Conservation (phyloP, 2,888 invertebrate species). For the Petrolisthes manimaculis region DNA sequence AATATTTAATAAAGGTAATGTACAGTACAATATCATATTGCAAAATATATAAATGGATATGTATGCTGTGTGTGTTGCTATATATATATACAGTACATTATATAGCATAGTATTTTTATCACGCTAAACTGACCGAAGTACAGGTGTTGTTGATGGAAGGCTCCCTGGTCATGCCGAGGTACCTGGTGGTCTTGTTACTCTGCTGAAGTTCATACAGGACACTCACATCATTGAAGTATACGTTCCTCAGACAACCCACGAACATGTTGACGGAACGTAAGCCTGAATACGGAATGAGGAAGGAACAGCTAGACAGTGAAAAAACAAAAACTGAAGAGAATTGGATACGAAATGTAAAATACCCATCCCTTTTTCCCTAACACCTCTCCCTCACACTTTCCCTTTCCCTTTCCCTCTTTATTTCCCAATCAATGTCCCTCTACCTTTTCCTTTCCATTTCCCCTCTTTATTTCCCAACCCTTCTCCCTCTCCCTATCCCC, state of each 20-base stretch:
- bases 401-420: not conserved
- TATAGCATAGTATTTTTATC: too few species aligned
- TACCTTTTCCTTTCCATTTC: not conserved
- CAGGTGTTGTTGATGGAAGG: constrained; percentile 23
- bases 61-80: too few species aligned
- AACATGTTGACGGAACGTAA: constrained; percentile 86
- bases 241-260: constrained; percentile 89
- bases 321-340: not conserved
- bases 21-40: not conserved
- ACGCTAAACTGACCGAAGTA: constrained; percentile 9
- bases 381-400: not conserved
- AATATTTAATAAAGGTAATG: too few species aligned
- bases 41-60: not conserved
- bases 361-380: not conserved
- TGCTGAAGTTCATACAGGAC: constrained; percentile 83
- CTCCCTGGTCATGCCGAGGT: constrained; percentile 21
- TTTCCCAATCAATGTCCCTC: not conserved
- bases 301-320: not conserved
- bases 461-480: not conserved
- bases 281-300: constrained; percentile 70
- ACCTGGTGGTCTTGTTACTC: constrained; percentile 30
- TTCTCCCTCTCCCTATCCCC: not conserved
- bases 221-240: constrained; percentile 92
- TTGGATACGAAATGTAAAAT: not conserved
- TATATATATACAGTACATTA: not conserved